phyloP scores from a whole-genome alignment of 2,113 vertebrate genomes.

The Catharus fuscescens region DNA sequence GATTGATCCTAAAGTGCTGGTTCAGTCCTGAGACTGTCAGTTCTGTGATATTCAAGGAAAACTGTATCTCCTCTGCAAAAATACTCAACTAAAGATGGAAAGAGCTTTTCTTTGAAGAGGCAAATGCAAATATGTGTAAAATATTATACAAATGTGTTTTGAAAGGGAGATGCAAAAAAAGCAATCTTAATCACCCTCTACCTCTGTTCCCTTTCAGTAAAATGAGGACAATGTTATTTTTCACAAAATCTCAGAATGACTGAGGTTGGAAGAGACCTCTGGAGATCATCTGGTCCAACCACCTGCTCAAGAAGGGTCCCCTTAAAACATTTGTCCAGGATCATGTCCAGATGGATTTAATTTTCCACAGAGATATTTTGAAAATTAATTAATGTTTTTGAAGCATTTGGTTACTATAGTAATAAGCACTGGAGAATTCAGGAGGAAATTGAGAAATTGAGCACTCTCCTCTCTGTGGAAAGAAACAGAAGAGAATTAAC shows the following conservation, averaged over 20 bases:
- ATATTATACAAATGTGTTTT: not conserved
- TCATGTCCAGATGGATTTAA: not conserved
- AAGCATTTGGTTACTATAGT: slow-evolving; percentile 27
- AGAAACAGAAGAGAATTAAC: not conserved
- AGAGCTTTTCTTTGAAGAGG: not conserved
- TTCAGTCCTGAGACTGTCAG: not conserved
- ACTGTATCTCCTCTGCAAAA: not conserved
- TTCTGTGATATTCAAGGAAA: not conserved
- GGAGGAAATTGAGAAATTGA: not conserved
- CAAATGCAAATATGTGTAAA: not conserved
- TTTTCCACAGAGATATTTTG: not conserved
- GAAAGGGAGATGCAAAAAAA: not conserved
- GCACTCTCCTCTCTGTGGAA: not conserved
- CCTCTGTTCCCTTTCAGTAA: not conserved
- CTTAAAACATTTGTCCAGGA: not conserved
- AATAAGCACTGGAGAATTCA: not conserved
- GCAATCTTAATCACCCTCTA: not conserved
- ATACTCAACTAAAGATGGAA: not conserved
- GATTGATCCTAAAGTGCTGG: not conserved
- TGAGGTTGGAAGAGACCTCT: not conserved
- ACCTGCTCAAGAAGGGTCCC: not conserved
- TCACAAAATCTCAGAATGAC: not conserved
- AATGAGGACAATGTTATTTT: not conserved
- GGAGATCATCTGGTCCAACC: not conserved
- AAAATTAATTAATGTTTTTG: slow-evolving; percentile 6